phyloP scores from a whole-genome alignment of 2,113 vertebrate species.

The Sander vitreus region DNA sequence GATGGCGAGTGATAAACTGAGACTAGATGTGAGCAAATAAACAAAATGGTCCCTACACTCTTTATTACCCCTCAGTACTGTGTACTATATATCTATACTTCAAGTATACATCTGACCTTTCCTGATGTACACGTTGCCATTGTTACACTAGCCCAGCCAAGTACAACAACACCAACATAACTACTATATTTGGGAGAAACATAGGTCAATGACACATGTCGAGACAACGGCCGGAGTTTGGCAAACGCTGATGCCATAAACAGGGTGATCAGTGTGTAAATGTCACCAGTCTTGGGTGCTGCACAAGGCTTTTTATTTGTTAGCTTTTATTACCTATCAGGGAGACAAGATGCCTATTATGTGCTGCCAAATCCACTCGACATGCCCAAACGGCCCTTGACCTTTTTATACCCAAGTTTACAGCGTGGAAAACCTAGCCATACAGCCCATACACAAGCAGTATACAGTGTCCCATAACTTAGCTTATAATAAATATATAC shows the following conservation, averaged over 20 bases:
- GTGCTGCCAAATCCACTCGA: conserved; percentile 73
- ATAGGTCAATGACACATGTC: conserved; percentile 64
- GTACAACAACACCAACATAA: conserved; percentile 43
- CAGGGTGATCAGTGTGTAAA: conserved; percentile 68
- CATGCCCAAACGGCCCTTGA: conserved; percentile 74
- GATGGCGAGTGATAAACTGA: conserved; percentile 11
- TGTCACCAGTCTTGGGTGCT: conserved; percentile 69
- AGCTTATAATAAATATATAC: conserved; percentile 58
- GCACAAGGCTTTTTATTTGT: conserved; percentile 73
- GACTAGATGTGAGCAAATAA: neutral
- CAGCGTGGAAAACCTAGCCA: conserved; percentile 46
- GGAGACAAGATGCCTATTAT: conserved; percentile 69
- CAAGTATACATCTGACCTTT: conserved; percentile 42
- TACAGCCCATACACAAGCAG: conserved; percentile 14
- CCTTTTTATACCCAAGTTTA: conserved; percentile 75
- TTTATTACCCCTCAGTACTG: neutral
- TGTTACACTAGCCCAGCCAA: conserved; percentile 3
- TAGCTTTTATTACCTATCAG: conserved; percentile 75
- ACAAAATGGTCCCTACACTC: too few relatives aligned
- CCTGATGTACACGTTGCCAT: conserved; percentile 15
- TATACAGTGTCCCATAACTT: conserved; percentile 58
- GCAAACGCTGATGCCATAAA: conserved; percentile 70
- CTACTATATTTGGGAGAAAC: conserved; percentile 70
- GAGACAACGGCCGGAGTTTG: conserved; percentile 60
- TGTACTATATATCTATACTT: neutral